Evolutionary conservation across 2,888 invertebrate genomes (phyloP).

Genomic region (Melanophora roralis): DNA sequence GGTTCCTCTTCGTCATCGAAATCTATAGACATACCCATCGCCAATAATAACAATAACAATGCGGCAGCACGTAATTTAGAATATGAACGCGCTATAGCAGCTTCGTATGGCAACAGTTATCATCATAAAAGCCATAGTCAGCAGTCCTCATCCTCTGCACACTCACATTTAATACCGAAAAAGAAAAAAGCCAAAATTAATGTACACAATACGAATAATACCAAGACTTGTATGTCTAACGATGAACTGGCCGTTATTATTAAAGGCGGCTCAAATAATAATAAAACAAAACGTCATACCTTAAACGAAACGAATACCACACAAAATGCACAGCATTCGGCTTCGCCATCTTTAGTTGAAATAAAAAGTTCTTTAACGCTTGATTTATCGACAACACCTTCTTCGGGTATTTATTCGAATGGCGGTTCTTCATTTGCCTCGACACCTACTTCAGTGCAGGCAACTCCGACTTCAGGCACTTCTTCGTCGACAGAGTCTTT

Average conservation of each 20-base stretch:
- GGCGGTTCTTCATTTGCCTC: slow-evolving; percentile 47
- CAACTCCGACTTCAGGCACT: slow-evolving; percentile 37
- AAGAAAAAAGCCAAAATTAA: slow-evolving; percentile 62
- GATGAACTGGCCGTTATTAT: slow-evolving; percentile 63
- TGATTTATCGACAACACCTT: slow-evolving; percentile 52
- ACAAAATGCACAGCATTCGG: slow-evolving; percentile 17
- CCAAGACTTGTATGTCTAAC: slow-evolving; percentile 58
- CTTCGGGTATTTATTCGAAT: slow-evolving; percentile 51
- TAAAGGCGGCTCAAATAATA: slow-evolving; percentile 50
- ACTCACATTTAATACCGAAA: slow-evolving; percentile 48
- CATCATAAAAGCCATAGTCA: neutral
- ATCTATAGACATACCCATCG: slow-evolving; percentile 35
- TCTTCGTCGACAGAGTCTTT: slow-evolving; percentile 67
- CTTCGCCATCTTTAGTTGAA: slow-evolving; percentile 30
- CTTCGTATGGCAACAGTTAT: slow-evolving; percentile 64
- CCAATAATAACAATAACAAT: slow-evolving; percentile 46
- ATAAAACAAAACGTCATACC: slow-evolving; percentile 53
- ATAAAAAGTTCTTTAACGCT: slow-evolving; percentile 43
- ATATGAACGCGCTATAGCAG: slow-evolving; percentile 72
- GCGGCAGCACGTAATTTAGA: slow-evolving; percentile 70
- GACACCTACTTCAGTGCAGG: slow-evolving; percentile 18
- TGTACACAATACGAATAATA: slow-evolving; percentile 50
- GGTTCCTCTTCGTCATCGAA: slow-evolving; percentile 35
- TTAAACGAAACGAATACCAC: slow-evolving; percentile 45
- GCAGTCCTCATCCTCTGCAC: neutral